Evolutionary conservation across 2,113 vertebrate genomes (phyloP), one percentile per base, ranked within the genome.

Genomic region (Ptychochromis oligacanthus): DNA sequence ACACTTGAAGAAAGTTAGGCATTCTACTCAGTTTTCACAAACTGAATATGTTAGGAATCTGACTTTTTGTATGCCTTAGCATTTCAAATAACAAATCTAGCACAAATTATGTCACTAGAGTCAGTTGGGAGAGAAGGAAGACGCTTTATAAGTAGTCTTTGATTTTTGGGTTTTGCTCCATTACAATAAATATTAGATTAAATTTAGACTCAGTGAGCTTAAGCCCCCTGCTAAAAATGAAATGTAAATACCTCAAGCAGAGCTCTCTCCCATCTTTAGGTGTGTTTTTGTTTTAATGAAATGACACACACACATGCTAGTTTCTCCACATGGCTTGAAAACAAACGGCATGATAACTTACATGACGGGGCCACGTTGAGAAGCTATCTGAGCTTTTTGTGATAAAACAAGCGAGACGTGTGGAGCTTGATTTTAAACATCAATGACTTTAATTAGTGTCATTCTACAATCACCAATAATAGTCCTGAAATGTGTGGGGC

Each of bases 401-500:
- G 88, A 81, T 86, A 86, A 92, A 93, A 93, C 89, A 90, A 88
- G 89, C 72, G 57, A 75, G 83, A 87, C 59, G 83, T 28, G 77
- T 1, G 28, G 64, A 31, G 86, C 87, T 77, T 91, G 89, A 90
- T 91, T 94, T 87, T 76, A 91, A 92, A 91, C 90, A 87, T 93
- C 90, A 87, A 89, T 81, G 91, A 93, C 87, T 94, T 89, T 88
- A 94, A 92, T 93, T 93, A 91, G 87, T 84, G 88, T 91, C 91
- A 85, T 88, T 91, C 87, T 59, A 70, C 86, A 87, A 86, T 91
- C 87, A 80, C 88, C 90, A 87, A 81, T 86, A 87, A 88, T 40
- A 57, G 88, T 15, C 18, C 67, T 2, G 81, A 77, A 77, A 79
- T 3, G 79, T 28, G 62, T 24, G 22, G 75, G 82, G 80, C n/a